Conservation (phyloP, 2,113 vertebrate genomes). For the Gambusia affinis region DNA sequence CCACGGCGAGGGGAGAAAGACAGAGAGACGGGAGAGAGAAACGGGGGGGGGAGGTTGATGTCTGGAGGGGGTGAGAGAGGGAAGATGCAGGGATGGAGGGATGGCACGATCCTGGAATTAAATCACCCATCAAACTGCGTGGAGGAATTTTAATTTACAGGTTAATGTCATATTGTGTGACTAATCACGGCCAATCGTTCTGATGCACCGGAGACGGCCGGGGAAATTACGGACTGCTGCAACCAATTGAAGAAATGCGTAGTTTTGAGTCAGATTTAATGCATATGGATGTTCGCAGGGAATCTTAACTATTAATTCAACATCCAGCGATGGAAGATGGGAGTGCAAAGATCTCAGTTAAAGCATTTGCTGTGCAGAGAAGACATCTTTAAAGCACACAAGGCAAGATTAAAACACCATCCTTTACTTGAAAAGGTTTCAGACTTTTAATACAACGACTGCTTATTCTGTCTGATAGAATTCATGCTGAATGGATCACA, state of each 20-base stretch:
- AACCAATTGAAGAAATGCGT: constrained; percentile 24
- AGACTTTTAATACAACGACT: not conserved
- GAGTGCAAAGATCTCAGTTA: constrained; percentile 1
- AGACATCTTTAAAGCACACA: not conserved
- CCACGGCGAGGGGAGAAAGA: constrained; percentile 90
- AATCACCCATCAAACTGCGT: constrained; percentile 99
- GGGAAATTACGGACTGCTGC: constrained; percentile 72
- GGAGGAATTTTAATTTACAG: constrained; percentile 99
- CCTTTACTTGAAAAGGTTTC: not conserved
- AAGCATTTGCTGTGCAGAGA: no score
- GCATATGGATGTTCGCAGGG: constrained; percentile 4
- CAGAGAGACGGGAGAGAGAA: constrained; percentile 62
- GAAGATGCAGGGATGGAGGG: constrained; percentile 58
- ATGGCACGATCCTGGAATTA: constrained; percentile 91
- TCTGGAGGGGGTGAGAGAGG: constrained; percentile 60
- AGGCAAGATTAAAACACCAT: not conserved
- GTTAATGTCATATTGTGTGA: constrained; percentile 99
- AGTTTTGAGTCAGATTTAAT: constrained; percentile 3
- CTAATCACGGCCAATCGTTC: constrained; percentile 98
- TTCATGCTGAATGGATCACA: not conserved
- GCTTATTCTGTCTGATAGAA: not conserved
- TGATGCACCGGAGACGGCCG: constrained; percentile 88
- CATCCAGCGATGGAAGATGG: not conserved
- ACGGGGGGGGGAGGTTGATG: constrained; percentile 65
- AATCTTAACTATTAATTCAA: constrained; percentile 10